Evolutionary conservation across 2,888 invertebrate species (phyloP), one percentile per base, ranked within the genome.

Genomic region (Homarus gammarus): DNA sequence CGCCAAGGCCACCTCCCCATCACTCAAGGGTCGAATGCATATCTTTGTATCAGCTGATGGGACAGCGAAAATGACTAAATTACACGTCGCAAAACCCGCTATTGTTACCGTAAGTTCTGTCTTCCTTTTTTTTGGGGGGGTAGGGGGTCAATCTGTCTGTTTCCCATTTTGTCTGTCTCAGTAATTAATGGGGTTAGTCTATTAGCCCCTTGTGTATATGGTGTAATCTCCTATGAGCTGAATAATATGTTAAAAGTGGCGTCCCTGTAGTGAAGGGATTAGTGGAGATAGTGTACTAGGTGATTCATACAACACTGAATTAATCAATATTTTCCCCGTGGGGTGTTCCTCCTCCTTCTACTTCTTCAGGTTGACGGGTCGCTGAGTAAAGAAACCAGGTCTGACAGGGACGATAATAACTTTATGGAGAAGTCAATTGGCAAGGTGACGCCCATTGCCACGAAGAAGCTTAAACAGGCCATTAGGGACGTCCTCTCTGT

Each of bases 41-140:
- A 83, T 88, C 70, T 18, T 56, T 10, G 72, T 88, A 0, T 77
- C 77, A 22, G 36, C 75, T 61, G 49, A 83, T 22, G 84, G 84
- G 27, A 88, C 31, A 70, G 88, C 88, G 1, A 68, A 78, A 33
- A 83, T 88, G 33, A 40, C 88, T 31, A 77, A 70, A 27, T 64
- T 88, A 83, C 33, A 10, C 56, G 73, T 88, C 27, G n/a, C 64
- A 15, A 61, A 31, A 12, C 88, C 88, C 2, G 40, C 78, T 33
- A 88, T 88, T 33, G 88, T 88, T 49, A 64, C 70, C 75, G 87
- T 87, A 22, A 81, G 85, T 51, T n/a, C n/a, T n/a, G n/a, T n/a
- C n/a, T n/a, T n/a, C n/a, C n/a, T n/a, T n/a, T n/a, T n/a, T n/a
- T n/a, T n/a, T n/a, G n/a, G n/a, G n/a, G n/a, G n/a, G n/a, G n/a